Conservation (phyloP, 2,797 vertebrate species). For the Sebastes jordani region DNA sequence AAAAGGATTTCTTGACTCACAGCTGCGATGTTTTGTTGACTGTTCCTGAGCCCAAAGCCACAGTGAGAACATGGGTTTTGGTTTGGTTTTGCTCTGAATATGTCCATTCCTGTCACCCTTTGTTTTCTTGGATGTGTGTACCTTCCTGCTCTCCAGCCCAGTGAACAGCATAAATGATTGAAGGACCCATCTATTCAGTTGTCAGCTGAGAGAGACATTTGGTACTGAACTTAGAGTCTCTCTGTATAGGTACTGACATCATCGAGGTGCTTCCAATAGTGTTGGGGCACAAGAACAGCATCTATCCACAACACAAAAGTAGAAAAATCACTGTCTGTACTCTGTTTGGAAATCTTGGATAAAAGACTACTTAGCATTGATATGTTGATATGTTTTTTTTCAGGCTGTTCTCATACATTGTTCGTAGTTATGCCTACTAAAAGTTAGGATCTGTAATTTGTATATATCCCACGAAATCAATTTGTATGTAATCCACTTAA, state of each 20-base stretch:
- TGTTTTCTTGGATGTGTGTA: constrained; percentile 35
- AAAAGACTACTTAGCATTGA: not conserved
- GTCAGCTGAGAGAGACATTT: constrained; percentile 64
- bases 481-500: too few relatives aligned
- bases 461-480: too few relatives aligned
- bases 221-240: constrained; percentile 43
- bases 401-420: too few relatives aligned
- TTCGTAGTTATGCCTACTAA: too few relatives aligned
- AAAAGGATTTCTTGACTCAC: not conserved
- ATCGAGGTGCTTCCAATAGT: constrained; percentile 17
- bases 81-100: constrained; percentile 45
- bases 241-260: constrained; percentile 39
- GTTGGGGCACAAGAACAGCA: constrained; percentile 15
- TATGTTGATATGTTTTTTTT: not conserved
- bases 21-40: not conserved
- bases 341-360: not conserved
- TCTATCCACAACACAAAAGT: not conserved
- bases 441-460: too few relatives aligned
- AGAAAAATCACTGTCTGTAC: not conserved
- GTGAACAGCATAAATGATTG: constrained; percentile 62
- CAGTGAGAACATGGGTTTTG: constrained; percentile 7
- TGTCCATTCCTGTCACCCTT: constrained; percentile 54
- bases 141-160: constrained; percentile 52
- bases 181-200: constrained; percentile 52
- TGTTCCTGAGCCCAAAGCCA: not conserved